These are phyloP conservation scores for Crotalus horridus DNA, from an alignment of 2,113 vertebrate genomes.

Conservation along the genomic window DNA sequence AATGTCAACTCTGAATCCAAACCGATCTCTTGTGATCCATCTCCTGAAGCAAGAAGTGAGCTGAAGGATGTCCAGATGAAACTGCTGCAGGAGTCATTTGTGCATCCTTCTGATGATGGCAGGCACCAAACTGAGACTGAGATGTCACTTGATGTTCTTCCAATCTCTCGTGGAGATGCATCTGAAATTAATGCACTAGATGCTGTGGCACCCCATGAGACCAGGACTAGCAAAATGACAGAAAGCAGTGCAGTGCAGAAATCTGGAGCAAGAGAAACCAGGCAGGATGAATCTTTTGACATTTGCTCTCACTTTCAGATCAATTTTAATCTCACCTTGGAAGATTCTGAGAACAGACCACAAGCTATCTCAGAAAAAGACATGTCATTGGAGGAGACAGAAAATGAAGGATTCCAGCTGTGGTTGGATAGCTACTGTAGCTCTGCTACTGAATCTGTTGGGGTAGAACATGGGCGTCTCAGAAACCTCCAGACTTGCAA, in stretches of 20 bases:
- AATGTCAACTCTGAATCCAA: background rate
- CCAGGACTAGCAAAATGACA: no score
- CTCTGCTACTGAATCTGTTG: background rate
- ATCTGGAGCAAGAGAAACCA: background rate
- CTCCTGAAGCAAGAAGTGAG: background rate
- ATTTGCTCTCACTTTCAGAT: background rate
- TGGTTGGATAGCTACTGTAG: background rate
- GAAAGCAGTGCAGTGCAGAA: no score
- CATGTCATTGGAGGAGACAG: background rate
- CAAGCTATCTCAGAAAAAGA: background rate
- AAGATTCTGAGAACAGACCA: background rate
- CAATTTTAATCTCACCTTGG: background rate
- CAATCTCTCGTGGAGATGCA: background rate
- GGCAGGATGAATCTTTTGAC: rapidly evolving
- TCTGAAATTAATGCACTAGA: background rate
- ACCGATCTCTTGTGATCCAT: background rate
- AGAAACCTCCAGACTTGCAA: background rate
- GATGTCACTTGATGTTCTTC: background rate
- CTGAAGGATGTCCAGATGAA: background rate
- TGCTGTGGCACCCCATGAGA: no score
- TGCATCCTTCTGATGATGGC: no score
- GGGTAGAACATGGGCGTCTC: background rate
- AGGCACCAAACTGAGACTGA: background rate
- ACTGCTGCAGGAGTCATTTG: background rate
- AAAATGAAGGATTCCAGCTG: background rate